phyloP scores from a whole-genome alignment of 2,888 invertebrate species.

The Spisula solida region DNA sequence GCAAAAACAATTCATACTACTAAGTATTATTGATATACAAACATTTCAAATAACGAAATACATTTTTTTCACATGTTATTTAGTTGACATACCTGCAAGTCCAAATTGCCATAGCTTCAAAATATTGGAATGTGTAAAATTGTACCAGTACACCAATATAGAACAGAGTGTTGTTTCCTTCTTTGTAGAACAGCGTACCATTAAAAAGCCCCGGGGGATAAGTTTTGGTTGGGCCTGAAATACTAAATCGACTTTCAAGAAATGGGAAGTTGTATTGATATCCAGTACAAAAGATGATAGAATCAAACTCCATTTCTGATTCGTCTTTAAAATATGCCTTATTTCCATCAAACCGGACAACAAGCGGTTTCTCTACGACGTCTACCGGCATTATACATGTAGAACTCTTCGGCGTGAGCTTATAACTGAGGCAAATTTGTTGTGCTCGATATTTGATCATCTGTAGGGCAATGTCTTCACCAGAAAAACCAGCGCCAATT shows the following conservation, averaged over 20 bases:
- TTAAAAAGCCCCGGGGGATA: conserved; percentile 31
- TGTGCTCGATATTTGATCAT: conserved; percentile 30
- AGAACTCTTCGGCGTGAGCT: not conserved
- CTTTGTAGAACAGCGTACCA: conserved; percentile 15
- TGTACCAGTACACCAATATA: conserved; percentile 19
- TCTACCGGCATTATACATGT: conserved; percentile 13
- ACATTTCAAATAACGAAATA: not conserved
- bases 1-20: too few relatives aligned
- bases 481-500: conserved; percentile 53
- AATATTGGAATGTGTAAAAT: conserved; percentile 23
- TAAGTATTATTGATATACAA: too few relatives aligned
- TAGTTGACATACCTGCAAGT: conserved; percentile 31
- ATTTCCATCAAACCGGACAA: not conserved
- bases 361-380: conserved; percentile 23
- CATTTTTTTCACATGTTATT: too few relatives aligned
- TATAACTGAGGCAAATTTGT: not conserved
- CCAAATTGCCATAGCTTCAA: conserved; percentile 22
- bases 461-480: conserved; percentile 52
- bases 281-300: conserved; percentile 23
- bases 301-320: conserved; percentile 22
- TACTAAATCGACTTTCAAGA: conserved; percentile 17
- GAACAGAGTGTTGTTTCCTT: conserved; percentile 30
- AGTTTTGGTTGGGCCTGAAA: not conserved
- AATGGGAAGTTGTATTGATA: conserved; percentile 23
- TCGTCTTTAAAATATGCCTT: conserved; percentile 22